A percentile compares a stretch with the other conserved stretches of the same genome.
Evolutionary conservation across 2,113 vertebrate genomes (phyloP).

Genomic region (Tichodroma muraria): DNA sequence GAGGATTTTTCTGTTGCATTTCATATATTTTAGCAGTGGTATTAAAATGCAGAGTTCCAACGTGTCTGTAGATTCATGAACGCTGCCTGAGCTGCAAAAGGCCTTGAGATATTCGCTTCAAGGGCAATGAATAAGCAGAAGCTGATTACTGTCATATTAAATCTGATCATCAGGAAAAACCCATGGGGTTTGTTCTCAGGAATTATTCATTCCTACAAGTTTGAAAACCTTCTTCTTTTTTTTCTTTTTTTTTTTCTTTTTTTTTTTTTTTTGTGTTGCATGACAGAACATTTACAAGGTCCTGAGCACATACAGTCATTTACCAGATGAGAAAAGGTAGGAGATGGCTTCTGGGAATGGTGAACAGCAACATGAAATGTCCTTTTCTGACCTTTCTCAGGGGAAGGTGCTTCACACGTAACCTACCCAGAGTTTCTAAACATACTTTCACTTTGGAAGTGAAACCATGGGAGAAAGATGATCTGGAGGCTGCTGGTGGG

Average conservation of each 20-base stretch:
- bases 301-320: constrained; percentile 69
- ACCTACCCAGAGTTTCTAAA: background rate
- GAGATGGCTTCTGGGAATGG: constrained; percentile 3
- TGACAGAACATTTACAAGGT: constrained; percentile 85
- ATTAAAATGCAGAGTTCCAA: background rate
- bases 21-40: background rate
- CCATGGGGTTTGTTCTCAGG: constrained; percentile 15
- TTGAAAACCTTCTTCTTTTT: background rate
- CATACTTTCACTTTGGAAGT: background rate
- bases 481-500: background rate
- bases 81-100: background rate
- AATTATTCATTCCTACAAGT: background rate
- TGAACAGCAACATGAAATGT: background rate
- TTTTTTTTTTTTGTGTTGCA: background rate
- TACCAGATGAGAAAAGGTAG: constrained; percentile 74
- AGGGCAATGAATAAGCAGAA: constrained; percentile 27
- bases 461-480: background rate
- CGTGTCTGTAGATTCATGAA: background rate
- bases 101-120: background rate
- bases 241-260: background rate
- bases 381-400: background rate
- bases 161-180: constrained; percentile 28
- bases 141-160: constrained; percentile 41
- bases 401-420: background rate
- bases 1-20: background rate